Conservation (phyloP, 2,888 invertebrate genomes). For the Drosophila austrosaltans region DNA sequence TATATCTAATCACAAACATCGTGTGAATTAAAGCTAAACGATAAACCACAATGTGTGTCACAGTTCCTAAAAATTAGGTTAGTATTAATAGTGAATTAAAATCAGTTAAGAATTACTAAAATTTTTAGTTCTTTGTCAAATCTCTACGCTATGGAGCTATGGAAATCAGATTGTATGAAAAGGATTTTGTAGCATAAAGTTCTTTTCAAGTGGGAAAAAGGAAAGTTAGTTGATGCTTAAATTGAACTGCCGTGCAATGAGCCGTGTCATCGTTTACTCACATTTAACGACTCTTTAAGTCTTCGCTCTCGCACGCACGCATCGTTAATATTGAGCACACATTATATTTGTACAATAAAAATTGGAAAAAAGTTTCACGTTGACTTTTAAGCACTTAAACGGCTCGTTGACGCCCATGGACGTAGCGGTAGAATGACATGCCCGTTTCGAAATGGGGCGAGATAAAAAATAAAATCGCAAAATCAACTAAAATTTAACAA, state of each 20-base stretch:
- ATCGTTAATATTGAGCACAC: conserved; percentile 53
- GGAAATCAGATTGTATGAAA: conserved; percentile 53
- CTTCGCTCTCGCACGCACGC: conserved; percentile 24
- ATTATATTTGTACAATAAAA: conserved; percentile 69
- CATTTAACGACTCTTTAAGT: conserved; percentile 61
- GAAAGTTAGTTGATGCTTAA: conserved; percentile 22
- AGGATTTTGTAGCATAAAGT: conserved; percentile 29
- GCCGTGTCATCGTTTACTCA: conserved; percentile 71
- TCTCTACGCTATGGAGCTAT: conserved; percentile 24
- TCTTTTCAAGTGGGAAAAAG: not conserved
- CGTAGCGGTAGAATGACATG: not conserved
- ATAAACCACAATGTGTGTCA: not conserved
- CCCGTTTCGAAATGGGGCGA: not conserved
- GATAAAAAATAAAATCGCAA: conserved; percentile 13
- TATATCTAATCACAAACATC: not conserved
- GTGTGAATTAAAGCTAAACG: conserved; percentile 1
- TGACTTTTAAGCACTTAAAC: conserved; percentile 65
- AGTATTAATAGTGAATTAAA: not conserved
- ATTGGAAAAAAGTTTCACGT: conserved; percentile 56
- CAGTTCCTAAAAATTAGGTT: not conserved
- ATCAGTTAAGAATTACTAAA: not conserved
- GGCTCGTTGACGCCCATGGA: conserved; percentile 45
- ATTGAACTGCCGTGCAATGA: conserved; percentile 59
- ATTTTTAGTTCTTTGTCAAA: not conserved
- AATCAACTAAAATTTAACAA: conserved; percentile 1